A percentile compares a stretch with the other conserved stretches of the same genome.
phyloP scores from a whole-genome alignment of 2,797 vertebrate species.

The Sebastes reedi region DNA sequence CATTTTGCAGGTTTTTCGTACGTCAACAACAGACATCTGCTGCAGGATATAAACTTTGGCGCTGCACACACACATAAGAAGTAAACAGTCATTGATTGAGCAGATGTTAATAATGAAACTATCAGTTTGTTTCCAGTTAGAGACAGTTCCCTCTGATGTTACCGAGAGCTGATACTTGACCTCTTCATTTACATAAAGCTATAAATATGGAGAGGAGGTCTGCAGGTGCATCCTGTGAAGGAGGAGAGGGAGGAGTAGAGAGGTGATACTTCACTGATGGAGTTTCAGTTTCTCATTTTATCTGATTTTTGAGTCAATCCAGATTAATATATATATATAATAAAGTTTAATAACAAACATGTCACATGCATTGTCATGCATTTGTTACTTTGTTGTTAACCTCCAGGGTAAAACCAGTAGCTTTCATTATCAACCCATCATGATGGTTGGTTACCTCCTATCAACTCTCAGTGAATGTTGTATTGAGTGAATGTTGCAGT shows the following conservation, averaged over 20 bases:
- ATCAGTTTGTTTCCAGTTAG: slow-evolving; percentile 10
- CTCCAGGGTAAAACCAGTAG: background rate
- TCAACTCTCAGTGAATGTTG: background rate
- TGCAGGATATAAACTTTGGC: background rate
- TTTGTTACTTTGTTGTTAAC: background rate
- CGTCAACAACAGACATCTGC: background rate
- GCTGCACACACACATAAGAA: background rate
- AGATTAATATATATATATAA: background rate
- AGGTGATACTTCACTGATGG: slow-evolving; percentile 14
- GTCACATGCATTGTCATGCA: too few relatives aligned
- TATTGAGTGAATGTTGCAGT: background rate
- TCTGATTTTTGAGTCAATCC: background rate
- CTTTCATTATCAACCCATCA: background rate
- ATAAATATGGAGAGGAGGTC: background rate
- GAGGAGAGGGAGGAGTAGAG: slow-evolving; percentile 1
- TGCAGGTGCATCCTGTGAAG: slow-evolving; percentile 54
- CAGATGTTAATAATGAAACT: background rate
- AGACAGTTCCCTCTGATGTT: background rate
- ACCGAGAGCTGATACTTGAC: background rate
- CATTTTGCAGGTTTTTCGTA: background rate
- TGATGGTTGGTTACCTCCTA: background rate
- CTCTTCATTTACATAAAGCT: slow-evolving; percentile 27
- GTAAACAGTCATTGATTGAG: background rate
- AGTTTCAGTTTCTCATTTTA: background rate
- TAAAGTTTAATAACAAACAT: too few relatives aligned